phyloP scores from a whole-genome alignment of 2,888 invertebrate genomes.

The Cyaniris semiargus region DNA sequence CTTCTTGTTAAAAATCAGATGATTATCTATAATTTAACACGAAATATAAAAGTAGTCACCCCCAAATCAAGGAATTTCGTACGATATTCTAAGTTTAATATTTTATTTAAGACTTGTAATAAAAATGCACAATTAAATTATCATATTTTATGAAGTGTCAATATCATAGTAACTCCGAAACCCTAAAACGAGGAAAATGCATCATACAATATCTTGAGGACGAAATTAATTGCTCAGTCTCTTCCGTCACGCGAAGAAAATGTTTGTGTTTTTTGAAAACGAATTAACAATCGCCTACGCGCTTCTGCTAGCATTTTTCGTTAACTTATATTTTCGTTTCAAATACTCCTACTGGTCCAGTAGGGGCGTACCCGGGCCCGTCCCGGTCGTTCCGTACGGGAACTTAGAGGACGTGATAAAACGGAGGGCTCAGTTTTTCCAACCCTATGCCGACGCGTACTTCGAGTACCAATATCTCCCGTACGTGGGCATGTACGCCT shows the following conservation, averaged over 20 bases:
- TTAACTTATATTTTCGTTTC: constrained; percentile 45
- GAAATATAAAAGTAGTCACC: neutral
- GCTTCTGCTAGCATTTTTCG: neutral
- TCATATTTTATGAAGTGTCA: neutral
- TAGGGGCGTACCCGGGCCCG: constrained; percentile 76
- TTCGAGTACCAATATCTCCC: constrained; percentile 71
- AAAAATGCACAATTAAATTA: neutral
- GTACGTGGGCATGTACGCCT: constrained; percentile 82
- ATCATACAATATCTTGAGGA: neutral
- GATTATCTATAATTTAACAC: too few species aligned
- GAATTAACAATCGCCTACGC: too few species aligned
- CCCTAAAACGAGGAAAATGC: constrained; percentile 10
- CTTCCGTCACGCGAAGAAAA: neutral
- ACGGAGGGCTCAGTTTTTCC: constrained; percentile 80
- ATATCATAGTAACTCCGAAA: neutral
- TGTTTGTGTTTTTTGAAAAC: constrained; percentile 20
- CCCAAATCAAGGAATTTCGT: neutral
- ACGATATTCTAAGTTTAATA: neutral
- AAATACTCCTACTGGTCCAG: constrained; percentile 81
- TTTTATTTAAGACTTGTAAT: neutral
- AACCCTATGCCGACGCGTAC: constrained; percentile 82
- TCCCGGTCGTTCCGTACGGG: constrained; percentile 83
- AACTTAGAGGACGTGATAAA: constrained; percentile 78
- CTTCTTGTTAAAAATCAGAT: too few species aligned
- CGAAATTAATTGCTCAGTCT: neutral